Evolutionary conservation across 2,888 invertebrate species (phyloP).

Genomic region (Eurois occulta): DNA sequence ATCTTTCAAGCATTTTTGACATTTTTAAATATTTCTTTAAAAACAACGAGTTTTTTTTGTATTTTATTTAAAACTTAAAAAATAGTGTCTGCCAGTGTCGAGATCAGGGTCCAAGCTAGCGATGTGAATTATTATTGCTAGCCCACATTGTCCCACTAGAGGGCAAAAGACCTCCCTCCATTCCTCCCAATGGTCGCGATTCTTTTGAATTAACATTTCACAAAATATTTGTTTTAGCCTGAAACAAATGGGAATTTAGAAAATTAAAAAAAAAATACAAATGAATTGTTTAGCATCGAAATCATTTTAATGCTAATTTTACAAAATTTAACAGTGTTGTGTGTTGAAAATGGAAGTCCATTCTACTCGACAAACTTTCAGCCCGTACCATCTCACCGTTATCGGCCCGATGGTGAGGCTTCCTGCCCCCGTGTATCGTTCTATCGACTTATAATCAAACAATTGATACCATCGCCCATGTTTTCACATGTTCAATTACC

Average conservation of each 20-base stretch:
- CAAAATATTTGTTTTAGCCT: background rate
- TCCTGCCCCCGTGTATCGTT: conserved; percentile 74
- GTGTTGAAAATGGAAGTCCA: background rate
- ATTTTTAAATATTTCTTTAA: too few species aligned
- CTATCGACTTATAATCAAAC: conserved; percentile 85
- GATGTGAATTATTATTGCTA: too few species aligned
- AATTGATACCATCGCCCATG: conserved; percentile 79
- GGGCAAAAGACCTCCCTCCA: too few species aligned
- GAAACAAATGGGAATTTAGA: background rate
- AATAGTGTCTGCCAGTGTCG: too few species aligned
- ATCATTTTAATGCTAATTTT: background rate
- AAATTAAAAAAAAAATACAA: background rate
- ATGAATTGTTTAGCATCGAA: background rate
- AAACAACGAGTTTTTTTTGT: too few species aligned
- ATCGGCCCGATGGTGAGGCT: conserved; percentile 80
- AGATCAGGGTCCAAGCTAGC: too few species aligned
- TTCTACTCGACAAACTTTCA: background rate
- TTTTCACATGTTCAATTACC: conserved; percentile 67
- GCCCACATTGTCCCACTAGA: too few species aligned
- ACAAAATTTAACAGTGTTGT: background rate
- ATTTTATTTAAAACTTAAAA: too few species aligned
- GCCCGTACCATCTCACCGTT: conserved; percentile 65
- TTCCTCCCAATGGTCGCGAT: too few species aligned
- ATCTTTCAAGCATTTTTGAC: too few species aligned
- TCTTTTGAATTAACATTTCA: background rate